Base-by-base conservation (phyloP, 2,797 vertebrate genomes). In the Sphaeramia orbicularis region DNA sequence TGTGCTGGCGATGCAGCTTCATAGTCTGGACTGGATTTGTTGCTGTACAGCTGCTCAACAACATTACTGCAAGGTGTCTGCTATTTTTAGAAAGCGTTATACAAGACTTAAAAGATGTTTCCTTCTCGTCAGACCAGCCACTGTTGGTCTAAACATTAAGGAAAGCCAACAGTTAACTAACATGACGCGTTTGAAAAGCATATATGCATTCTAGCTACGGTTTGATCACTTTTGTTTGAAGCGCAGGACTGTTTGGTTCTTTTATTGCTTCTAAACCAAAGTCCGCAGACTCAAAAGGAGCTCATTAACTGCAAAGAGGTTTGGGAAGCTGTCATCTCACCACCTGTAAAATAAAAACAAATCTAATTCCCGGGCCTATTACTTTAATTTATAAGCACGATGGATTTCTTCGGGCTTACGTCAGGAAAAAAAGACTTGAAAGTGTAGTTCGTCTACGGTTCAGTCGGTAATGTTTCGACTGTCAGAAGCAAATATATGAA, bases 251-350 rank as follows among this genome's bases (percentile, higher is more conserved):
- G 65, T 74, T 86, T 71, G 6, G 40, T 67, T 69, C 65, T 59
- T 83, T 78, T 73, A 68, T 74, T 56, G 44, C 56, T 53, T 48
- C 30, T 62, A 74, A 66, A 79, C 72, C 66, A 14, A 48, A 67
- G 57, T 71, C 65, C 58, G 21, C 56, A 6, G 58, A 53, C 77
- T 61, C 49, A 35, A 18, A 64, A 76, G 76, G 42, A 82, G 76
- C 72, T 86, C 68, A 72, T 86, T 79, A 84, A 77, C 47, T 68
- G 69, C 65, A 65, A 52, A 9, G n/a, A 74, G 76, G 48, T 56
- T 71, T 53, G 63, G 52, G 54, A 76, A 74, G 65, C 63, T 56
- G 64, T 72, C 77, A 76, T 71, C 62, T 53, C 58, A 30, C 4
- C 52, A 73, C 70, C 71, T 1, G 41, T 32, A 14, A 44, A 58